Conservation (phyloP, 2,113 vertebrate species). For the Oplegnathus fasciatus region DNA sequence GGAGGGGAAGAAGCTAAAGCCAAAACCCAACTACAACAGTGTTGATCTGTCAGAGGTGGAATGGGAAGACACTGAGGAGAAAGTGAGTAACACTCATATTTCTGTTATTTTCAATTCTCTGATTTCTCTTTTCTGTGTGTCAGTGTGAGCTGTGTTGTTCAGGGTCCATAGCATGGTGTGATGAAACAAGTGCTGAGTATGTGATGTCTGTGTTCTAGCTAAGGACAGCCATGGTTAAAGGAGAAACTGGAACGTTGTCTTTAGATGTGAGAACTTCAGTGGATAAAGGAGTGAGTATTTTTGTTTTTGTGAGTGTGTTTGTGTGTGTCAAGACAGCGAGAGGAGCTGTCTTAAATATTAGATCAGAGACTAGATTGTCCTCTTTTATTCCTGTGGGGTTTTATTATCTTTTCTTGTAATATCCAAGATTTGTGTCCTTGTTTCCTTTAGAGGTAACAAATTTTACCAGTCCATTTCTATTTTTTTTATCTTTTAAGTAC, state of each 20-base stretch:
- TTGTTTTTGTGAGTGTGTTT: conserved; percentile 6
- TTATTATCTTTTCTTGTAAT: not conserved
- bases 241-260: conserved; percentile 90
- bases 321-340: not conserved
- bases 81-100: conserved; percentile 76
- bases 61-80: conserved; percentile 93
- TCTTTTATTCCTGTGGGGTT: not conserved
- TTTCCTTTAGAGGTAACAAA: not conserved
- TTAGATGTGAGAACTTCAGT: conserved; percentile 92
- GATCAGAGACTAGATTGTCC: not conserved
- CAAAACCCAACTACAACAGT: conserved; percentile 97
- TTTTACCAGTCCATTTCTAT: not conserved
- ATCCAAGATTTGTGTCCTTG: not conserved
- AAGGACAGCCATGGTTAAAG: conserved; percentile 95
- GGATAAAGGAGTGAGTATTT: conserved; percentile 93
- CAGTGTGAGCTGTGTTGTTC: not conserved
- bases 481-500: not conserved
- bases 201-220: conserved; percentile 82
- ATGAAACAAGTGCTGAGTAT: not conserved
- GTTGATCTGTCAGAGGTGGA: conserved; percentile 96
- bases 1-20: conserved; percentile 93
- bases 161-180: not conserved
- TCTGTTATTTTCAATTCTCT: not conserved
- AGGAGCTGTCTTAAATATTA: not conserved
- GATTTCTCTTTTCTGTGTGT: not conserved